These are phyloP conservation scores for Pachypsylla venusta DNA, from an alignment of 1,140 invertebrate species.

Conservation along the genomic window DNA sequence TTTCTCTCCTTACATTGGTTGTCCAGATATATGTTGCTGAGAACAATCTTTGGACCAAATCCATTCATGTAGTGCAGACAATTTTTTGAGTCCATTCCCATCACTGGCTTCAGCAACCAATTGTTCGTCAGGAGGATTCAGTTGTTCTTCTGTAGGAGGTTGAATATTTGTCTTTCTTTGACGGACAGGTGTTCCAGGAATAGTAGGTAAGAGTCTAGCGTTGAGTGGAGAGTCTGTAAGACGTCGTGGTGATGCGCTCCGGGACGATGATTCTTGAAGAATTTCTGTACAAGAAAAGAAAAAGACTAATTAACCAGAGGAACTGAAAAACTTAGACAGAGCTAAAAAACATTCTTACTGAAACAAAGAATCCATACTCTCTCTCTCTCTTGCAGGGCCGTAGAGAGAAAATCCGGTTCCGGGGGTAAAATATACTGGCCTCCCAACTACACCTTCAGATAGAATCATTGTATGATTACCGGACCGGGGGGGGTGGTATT, in stretches of 20 bases:
- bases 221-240: too few species aligned
- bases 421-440: too few species aligned
- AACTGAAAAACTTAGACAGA: too few species aligned
- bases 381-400: too few species aligned
- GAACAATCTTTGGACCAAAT: neutral
- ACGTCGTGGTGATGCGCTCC: neutral
- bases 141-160: neutral
- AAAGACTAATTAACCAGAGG: too few species aligned
- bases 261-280: neutral
- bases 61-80: neutral
- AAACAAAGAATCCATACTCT: too few species aligned
- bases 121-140: neutral
- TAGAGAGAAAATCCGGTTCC: too few species aligned
- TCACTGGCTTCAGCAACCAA: neutral
- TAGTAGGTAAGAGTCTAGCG: neutral
- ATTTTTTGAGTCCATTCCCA: neutral
- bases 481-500: too few species aligned
- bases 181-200: neutral
- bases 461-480: too few species aligned
- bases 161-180: neutral
- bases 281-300: neutral
- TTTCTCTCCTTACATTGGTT: neutral
- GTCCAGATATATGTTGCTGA: slow-evolving; percentile 1
- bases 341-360: too few species aligned
- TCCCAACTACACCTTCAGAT: too few species aligned